Evolutionary conservation across 2,888 invertebrate species (phyloP), one percentile per base, ranked within the genome.

Genomic region (Eristalis tenax): DNA sequence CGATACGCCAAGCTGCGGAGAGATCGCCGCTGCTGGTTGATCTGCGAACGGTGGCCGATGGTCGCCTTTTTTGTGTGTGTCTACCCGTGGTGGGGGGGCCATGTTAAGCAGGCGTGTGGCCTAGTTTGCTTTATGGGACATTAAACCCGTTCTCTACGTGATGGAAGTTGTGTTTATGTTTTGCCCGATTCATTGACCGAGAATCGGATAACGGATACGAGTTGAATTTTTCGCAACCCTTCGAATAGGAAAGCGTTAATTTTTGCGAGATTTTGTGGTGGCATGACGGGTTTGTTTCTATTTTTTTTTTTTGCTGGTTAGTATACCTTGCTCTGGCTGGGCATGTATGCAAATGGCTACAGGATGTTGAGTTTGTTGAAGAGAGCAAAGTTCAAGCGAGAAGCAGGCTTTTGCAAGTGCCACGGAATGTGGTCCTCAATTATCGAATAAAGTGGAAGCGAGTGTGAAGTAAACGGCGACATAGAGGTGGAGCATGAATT

Each of bases 91-190:
- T 77, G 73, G 57, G 65, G 28, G 73, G 64, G 66, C 18, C 71
- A 69, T 69, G 84, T 73, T 77, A 63, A 76, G 50, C 61, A 70
- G 70, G 65, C 70, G 23, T 61, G 77, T 76, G 76, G 43, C 81
- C 81, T 64, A 82, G 64, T 71, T 81, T 81, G 43, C 64, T 76
- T 75, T 84, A 73, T 84, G 70, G 71, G 75, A 80, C 65, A 63
- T 75, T 71, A 76, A 76, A 81, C 84, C 35, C 56, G 84, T 76
- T 81, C 26, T 66, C 61, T 43, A 59, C 65, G 13, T 43, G 61
- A 61, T 65, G 13, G n/a, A 69, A 40, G 18, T 63, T 43, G 28
- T 74, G 38, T 70, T 23, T 56, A 38, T 78, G 56, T 28, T n/a
- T 18, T 80, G 22, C 32, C 32, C 63, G 50, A 74, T 69, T 68